Evolutionary conservation across 2,113 vertebrate genomes (phyloP), one percentile per base, ranked within the genome.

Genomic region (Blennius ocellaris): DNA sequence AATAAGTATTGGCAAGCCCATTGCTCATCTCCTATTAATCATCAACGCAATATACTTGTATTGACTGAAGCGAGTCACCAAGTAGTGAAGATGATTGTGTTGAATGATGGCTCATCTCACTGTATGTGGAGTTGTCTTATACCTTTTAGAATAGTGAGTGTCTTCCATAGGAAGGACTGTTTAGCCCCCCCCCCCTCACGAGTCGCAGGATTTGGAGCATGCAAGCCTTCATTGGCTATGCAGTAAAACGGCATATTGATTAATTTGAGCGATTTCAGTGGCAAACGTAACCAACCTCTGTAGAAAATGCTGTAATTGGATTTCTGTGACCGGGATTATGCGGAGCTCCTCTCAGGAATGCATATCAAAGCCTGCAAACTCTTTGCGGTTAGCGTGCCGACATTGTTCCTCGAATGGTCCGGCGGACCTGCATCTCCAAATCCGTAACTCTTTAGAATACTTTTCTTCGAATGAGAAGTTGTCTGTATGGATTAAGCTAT

Each of bases 251-350:
- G 71, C 76, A 76, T 83, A 91, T 87, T 90, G 88, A 91, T 92
- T 90, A 65, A 84, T 88, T 81, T 76, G 69, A 87, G 76, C 73
- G 88, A 92, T 92, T 92, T 84, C 76, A 82, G 78, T 58, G 71
- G 73, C 85, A 76, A 89, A 89, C 65, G 86, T 87, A 82, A 75
- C 81, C 85, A 90, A 80, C 75, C 89, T 84, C 81, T 86, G 85
- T 84, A 69, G 85, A 88, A 86, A 85, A 77, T 59, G 80, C 81
- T 78, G 80, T 92, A 92, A 93, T 92, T 93, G 90, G 90, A 93
- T 90, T 86, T 83, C 79, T 78, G 81, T 53, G 49, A 65, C 78
- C 70, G 30, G 88, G 90, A 86, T 89, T 84, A 90, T 62, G 39
- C 44, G 68, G 38, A 38, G 65, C 76, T 73, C 58, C 70, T 82